phyloP scores from a whole-genome alignment of 2,888 invertebrate genomes.

The Stenichneumon culpator region DNA sequence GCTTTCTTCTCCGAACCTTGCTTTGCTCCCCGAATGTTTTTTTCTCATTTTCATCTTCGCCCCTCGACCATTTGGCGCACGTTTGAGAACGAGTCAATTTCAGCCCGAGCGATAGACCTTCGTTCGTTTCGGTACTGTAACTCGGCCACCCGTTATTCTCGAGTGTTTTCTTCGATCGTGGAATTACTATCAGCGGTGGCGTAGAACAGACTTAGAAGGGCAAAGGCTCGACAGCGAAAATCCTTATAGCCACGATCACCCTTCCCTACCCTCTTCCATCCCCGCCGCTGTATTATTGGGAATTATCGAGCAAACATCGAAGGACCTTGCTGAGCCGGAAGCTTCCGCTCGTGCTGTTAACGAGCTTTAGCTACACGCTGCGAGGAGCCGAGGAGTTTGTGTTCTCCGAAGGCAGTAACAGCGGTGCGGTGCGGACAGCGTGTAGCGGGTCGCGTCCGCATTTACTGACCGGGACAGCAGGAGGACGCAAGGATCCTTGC shows the following conservation, averaged over 20 bases:
- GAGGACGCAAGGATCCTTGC: constrained; percentile 33
- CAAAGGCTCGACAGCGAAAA: constrained; percentile 27
- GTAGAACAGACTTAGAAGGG: constrained; percentile 17
- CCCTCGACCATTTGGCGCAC: constrained; percentile 22
- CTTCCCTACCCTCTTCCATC: not conserved
- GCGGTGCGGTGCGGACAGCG: not conserved
- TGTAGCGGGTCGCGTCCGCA: not conserved
- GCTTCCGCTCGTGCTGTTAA: constrained; percentile 13
- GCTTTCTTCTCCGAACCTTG: no score
- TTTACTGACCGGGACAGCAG: not conserved
- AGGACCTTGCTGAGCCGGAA: not conserved
- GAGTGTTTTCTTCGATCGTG: constrained; percentile 32
- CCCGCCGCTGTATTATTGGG: not conserved
- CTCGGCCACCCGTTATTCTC: constrained; percentile 35
- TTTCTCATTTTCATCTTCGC: constrained; percentile 26
- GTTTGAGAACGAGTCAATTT: constrained; percentile 27
- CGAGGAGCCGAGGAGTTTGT: not conserved
- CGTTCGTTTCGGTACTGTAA: not conserved
- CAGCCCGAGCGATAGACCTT: not conserved
- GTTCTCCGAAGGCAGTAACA: not conserved
- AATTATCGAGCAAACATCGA: constrained; percentile 12
- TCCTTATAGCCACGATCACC: constrained; percentile 5
- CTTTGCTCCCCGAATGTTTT: not conserved
- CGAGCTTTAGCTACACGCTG: not conserved
- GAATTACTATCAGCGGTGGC: constrained; percentile 35